Evolutionary conservation across 30 jellyfish, hydroid and myxozoan species (phyloP).

Genomic region (Chrysaora quinquecirrha): DNA sequence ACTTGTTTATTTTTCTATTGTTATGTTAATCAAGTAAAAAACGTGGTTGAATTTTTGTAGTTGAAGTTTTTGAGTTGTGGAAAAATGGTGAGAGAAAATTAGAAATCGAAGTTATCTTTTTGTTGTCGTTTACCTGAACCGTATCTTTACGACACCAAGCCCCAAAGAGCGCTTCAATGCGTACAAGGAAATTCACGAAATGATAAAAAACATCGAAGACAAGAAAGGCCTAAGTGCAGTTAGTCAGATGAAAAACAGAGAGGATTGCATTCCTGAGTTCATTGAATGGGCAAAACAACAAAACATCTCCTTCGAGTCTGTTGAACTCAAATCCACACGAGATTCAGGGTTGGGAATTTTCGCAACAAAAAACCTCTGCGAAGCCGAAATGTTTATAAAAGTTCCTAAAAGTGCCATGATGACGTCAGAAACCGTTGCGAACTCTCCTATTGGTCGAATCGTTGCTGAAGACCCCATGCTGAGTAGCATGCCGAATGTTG

Average conservation of each 20-base stretch:
- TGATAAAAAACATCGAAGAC: conserved; percentile 26
- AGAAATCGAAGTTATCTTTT: no score
- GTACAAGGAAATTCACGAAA: conserved; percentile 33
- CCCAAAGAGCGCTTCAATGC: conserved; percentile 48
- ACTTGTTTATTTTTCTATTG: no score
- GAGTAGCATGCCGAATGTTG: conserved; percentile 73
- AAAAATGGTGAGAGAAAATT: no score
- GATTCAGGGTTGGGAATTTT: conserved; percentile 37
- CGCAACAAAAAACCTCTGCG: conserved; percentile 23
- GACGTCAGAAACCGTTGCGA: conserved; percentile 29
- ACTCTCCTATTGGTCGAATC: conserved; percentile 25
- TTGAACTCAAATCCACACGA: conserved; percentile 11
- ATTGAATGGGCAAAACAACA: conserved; percentile 28
- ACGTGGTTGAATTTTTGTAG: no score
- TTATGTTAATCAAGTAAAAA: no score
- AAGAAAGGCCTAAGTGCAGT: conserved; percentile 1
- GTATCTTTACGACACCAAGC: conserved; percentile 21
- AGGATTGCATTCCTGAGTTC: conserved; percentile 31
- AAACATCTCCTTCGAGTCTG: conserved; percentile 14
- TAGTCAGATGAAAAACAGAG: conserved; percentile 25
- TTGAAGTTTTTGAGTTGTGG: no score
- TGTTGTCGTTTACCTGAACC: no score
- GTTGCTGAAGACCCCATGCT: conserved; percentile 59
- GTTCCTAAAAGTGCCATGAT: conserved; percentile 55
- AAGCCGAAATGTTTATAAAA: conserved; percentile 13